Base-by-base conservation (phyloP, 2,797 vertebrate genomes). In the Spondyliosoma cantharus region DNA sequence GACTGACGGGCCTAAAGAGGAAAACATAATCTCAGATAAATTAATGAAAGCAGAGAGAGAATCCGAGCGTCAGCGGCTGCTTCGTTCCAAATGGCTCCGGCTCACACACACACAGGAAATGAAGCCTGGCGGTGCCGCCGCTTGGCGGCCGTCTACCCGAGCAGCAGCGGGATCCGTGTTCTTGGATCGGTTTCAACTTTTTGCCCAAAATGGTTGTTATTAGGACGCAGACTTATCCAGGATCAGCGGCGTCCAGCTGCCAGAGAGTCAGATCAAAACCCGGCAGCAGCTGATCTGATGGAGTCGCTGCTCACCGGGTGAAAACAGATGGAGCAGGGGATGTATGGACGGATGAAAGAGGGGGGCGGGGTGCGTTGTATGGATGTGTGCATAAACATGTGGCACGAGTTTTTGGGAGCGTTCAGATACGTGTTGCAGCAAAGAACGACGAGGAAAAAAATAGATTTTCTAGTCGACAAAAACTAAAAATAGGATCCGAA, bases 191-290 rank as follows among this genome's bases (percentile, higher is more conserved):
- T 62, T 81, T 81, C 79, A 89, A 81, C 64, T 80, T 85, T 91
- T 90, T 83, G 75, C 83, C 90, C 85, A 82, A 88, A 89, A 90
- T 89, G 92, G 82, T 88, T 75, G 82, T 82, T 83, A 89, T 91
- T 86, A 84, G 81, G 80, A 71, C 20, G 56, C 67, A 42, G 87
- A 90, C 69, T 92, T 87, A 91, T 90, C 88, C 84, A n/a, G 87
- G 91, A 91, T 93, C 87, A 89, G 87, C 78, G 5, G 19, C 3
- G 22, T 81, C 81, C 89, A 91, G 89, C 87, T 92, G 87, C 89
- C 84, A 87, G 78, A 58, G 81, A 78, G 67, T 32, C 76, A 60
- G 82, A 82, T 78, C 50, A 84, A 48, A 71, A 37, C 32, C 69
- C 82, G 19, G 46, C 83, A 48, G 71, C 68, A n/a, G 71, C 53